These are phyloP conservation scores for Sebastes jordani DNA, from an alignment of 2,797 vertebrate genomes.

Conservation along the genomic window DNA sequence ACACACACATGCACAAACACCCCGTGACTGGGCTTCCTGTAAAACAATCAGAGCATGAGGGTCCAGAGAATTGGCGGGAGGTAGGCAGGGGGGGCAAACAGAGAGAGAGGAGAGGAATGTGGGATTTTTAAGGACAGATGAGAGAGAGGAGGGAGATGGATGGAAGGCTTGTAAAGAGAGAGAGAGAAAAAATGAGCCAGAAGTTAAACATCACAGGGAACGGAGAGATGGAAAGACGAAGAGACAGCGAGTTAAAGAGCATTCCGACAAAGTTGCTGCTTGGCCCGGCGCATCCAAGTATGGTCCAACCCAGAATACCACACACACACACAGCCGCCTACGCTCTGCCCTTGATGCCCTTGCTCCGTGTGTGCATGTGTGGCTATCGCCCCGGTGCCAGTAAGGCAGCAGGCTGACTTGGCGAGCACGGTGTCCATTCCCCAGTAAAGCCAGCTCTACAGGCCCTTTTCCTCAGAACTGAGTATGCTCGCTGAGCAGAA, in stretches of 20 bases:
- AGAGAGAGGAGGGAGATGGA: slow-evolving; percentile 29
- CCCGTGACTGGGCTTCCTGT: slow-evolving; percentile 70
- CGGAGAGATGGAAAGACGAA: slow-evolving; percentile 55
- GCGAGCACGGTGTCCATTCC: slow-evolving; percentile 54
- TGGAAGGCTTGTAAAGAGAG: slow-evolving; percentile 28
- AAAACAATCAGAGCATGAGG: slow-evolving; percentile 72
- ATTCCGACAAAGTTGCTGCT: slow-evolving; percentile 68
- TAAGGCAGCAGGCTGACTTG: slow-evolving; percentile 71
- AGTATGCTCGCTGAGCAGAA: slow-evolving; percentile 68
- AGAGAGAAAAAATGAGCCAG: slow-evolving; percentile 1
- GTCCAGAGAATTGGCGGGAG: slow-evolving; percentile 49
- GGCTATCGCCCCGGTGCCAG: slow-evolving; percentile 61
- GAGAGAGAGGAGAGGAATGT: slow-evolving; percentile 35
- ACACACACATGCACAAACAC: slow-evolving; percentile 37
- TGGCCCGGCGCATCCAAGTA: slow-evolving; percentile 53
- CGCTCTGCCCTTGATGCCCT: slow-evolving; percentile 59
- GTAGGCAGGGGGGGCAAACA: slow-evolving; percentile 15
- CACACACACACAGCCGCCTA: slow-evolving; percentile 49
- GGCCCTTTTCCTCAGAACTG: slow-evolving; percentile 56
- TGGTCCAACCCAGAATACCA: slow-evolving; percentile 68
- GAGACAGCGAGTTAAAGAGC: slow-evolving; percentile 41
- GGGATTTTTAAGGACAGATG: slow-evolving; percentile 44
- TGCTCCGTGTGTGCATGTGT: slow-evolving; percentile 38
- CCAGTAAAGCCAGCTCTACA: slow-evolving; percentile 56
- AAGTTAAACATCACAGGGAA: slow-evolving; percentile 36